Evolutionary conservation across 1,140 invertebrate species (phyloP), one percentile per base, ranked within the genome.

Genomic region (Cherax quadricarinatus): DNA sequence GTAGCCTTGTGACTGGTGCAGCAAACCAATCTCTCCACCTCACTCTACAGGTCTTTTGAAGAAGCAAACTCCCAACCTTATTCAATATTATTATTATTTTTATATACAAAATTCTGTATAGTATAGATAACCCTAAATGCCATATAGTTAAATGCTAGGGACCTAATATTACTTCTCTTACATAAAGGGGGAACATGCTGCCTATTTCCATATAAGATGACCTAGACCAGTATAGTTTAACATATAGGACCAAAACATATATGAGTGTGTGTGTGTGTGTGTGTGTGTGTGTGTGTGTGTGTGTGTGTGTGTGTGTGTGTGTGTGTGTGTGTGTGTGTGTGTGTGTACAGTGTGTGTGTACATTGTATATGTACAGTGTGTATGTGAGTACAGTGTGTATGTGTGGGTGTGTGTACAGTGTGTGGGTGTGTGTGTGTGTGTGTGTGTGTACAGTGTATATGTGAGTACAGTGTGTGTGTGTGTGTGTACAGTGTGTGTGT

Each of bases 131-230:
- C 81, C 51, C 57, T 83, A 60, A 83, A 83, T 60, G 49, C 16
- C 51, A 83, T 30, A 53, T 53, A 83, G 57, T 57, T 51, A 83
- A 83, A 83, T 83, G n/a, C 51, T 53, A 83, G 57, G 51, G 51
- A 86, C 41, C 48, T 86, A 83, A 14, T 60, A 60, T 57, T 83
- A 83, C 81, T 83, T 83, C 21, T 10, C 81, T 51, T 83, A 83
- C 81, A 60, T 60, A 48, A 83, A 60, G 81, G 80, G 30, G 51
- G 51, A 83, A 51, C 81, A 83, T 83, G 81, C 81, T 83, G 48
- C 57, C 81, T 83, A 83, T 60, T 51, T 83, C 81, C 81, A 83
- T 83, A 83, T 83, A 83, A 83, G 51, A 48, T 83, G 81, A 66
- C 81, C 81, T 83, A 83, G 24, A 24, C 60, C 81, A 83, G 62